phyloP scores from a whole-genome alignment of 2,113 vertebrate species.

The Epinephelus cyanopodus region DNA sequence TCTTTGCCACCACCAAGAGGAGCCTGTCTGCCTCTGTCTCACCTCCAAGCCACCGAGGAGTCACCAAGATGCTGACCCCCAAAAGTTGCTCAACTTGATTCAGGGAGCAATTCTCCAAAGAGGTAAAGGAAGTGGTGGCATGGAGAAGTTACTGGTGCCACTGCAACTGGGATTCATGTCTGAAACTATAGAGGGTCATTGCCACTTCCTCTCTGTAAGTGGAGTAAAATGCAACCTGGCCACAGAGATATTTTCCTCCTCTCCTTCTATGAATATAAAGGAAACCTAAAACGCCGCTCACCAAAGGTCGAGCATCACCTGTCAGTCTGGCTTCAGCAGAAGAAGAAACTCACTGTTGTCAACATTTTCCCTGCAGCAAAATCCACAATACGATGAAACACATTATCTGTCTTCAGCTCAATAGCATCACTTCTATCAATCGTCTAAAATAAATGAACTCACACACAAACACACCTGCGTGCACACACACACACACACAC shows the following conservation, averaged over 20 bases:
- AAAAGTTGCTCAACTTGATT: constrained; percentile 38
- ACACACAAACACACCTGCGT: not conserved
- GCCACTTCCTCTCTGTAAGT: not conserved
- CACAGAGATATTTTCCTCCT: constrained; percentile 1
- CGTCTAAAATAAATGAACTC: constrained; percentile 23
- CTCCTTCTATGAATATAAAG: constrained; percentile 13
- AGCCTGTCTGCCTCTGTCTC: constrained; percentile 32
- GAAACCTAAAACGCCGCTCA: constrained; percentile 26
- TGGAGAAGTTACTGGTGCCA: not conserved
- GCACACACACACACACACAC: too few relatives aligned
- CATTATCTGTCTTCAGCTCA: constrained; percentile 41
- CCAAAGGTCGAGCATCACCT: constrained; percentile 20
- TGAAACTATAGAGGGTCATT: constrained; percentile 2
- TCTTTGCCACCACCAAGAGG: constrained; percentile 45
- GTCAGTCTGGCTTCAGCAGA: constrained; percentile 30
- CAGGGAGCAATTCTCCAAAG: constrained; percentile 10
- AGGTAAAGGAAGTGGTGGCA: constrained; percentile 12
- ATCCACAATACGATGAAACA: constrained; percentile 35
- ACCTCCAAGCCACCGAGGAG: constrained; percentile 23
- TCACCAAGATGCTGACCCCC: constrained; percentile 28
- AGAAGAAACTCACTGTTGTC: constrained; percentile 20
- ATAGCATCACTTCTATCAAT: constrained; percentile 33
- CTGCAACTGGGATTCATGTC: constrained; percentile 15
- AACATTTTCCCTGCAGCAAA: constrained; percentile 25
- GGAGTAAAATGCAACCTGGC: not conserved